A percentile compares a stretch with the other conserved stretches of the same genome.
These are phyloP conservation scores for Salpingus planirostris DNA, from an alignment of 2,888 invertebrate species.

Conservation along the genomic window DNA sequence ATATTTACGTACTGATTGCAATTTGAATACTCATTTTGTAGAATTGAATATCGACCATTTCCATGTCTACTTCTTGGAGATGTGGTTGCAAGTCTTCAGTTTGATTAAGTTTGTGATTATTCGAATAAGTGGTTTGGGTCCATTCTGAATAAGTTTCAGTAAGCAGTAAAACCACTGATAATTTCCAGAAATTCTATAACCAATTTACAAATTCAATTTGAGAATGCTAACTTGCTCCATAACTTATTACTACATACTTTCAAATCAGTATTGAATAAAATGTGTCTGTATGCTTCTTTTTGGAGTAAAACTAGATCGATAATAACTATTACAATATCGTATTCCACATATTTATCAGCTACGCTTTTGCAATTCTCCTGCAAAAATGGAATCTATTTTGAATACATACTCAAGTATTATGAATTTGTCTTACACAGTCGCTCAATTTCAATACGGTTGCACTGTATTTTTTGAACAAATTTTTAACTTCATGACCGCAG, in stretches of 20 bases:
- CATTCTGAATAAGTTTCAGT: constrained; percentile 74
- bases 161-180: constrained; percentile 66
- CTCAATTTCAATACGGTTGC: constrained; percentile 62
- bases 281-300: constrained; percentile 74
- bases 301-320: constrained; percentile 78
- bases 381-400: constrained; percentile 24
- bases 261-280: constrained; percentile 71
- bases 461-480: constrained; percentile 61
- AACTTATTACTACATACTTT: no score
- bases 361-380: constrained; percentile 66
- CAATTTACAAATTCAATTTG: background rate
- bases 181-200: constrained; percentile 49
- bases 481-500: constrained; percentile 54
- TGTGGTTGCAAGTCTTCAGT: constrained; percentile 19
- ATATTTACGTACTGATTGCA: no score
- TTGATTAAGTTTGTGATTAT: constrained; percentile 11
- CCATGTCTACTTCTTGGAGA: constrained; percentile 23
- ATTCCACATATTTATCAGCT: constrained; percentile 88
- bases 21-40: no score
- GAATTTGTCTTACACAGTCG: constrained; percentile 58
- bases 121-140: constrained; percentile 33
- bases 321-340: constrained; percentile 78
- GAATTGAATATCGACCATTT: constrained; percentile 32
- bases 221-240: no score
- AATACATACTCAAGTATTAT: constrained; percentile 2